Evolutionary conservation across 2,797 vertebrate species (phyloP).

Genomic region (Gymnothorax javanicus): DNA sequence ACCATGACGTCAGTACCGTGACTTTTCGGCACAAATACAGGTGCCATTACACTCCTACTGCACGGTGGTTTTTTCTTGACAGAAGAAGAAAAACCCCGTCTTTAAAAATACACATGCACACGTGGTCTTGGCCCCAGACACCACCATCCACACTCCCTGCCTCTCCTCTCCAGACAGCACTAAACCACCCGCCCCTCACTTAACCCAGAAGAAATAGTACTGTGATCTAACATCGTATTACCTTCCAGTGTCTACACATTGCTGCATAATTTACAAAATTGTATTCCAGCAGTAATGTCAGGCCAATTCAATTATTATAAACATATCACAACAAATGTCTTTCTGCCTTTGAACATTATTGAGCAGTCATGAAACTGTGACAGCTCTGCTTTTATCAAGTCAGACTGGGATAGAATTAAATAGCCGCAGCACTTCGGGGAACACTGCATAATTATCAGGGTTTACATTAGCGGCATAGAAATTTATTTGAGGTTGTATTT

Average conservation of each 20-base stretch:
- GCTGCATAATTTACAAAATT: not conserved
- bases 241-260: not conserved
- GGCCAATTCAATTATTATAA: not conserved
- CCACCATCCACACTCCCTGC: too few relatives aligned
- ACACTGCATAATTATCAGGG: constrained; percentile 2
- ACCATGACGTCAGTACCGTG: too few relatives aligned
- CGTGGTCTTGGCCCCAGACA: too few relatives aligned
- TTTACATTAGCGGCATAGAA: not conserved
- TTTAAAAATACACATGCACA: too few relatives aligned
- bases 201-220: not conserved
- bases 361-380: not conserved
- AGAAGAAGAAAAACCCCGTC: too few relatives aligned
- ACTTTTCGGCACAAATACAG: too few relatives aligned
- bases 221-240: not conserved
- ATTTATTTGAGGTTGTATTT: not conserved
- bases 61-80: too few relatives aligned
- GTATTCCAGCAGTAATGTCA: not conserved
- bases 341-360: not conserved
- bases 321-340: not conserved
- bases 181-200: too few relatives aligned
- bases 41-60: too few relatives aligned
- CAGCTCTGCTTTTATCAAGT: constrained; percentile 11
- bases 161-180: too few relatives aligned
- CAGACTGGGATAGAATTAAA: not conserved
- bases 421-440: not conserved